A percentile compares a stretch with the other conserved stretches of the same genome.
Evolutionary conservation across 2,113 vertebrate species (phyloP).

Genomic region (Ovis canadensis): DNA sequence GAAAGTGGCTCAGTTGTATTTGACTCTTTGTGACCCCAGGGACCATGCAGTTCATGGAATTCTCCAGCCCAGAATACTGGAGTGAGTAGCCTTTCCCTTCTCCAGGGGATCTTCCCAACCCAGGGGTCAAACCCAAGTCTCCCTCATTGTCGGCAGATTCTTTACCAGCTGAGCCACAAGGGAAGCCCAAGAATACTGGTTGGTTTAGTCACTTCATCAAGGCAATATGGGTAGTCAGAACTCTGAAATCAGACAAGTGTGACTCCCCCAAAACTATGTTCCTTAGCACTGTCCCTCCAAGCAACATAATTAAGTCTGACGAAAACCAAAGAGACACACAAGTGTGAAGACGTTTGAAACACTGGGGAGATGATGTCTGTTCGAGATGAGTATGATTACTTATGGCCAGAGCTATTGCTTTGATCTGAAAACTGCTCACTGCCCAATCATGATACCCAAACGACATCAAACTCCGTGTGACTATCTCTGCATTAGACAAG

Average conservation of each 20-base stretch:
- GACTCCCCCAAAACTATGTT: neutral
- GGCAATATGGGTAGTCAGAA: neutral
- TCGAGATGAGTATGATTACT: neutral
- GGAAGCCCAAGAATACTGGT: neutral
- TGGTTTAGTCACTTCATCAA: neutral
- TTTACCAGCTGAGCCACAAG: neutral
- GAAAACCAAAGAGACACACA: neutral
- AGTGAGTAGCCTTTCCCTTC: neutral
- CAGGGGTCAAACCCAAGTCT: neutral
- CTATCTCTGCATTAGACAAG: constrained; percentile 61
- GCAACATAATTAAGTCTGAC: neutral
- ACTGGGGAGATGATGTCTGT: neutral
- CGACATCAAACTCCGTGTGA: constrained; percentile 54
- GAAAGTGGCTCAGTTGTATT: neutral
- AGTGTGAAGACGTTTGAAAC: neutral
- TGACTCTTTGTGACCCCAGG: neutral
- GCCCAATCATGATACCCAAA: constrained; percentile 26
- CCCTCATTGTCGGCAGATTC: neutral
- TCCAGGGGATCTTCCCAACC: neutral
- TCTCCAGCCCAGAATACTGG: neutral
- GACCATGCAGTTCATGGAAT: neutral
- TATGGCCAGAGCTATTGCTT: neutral
- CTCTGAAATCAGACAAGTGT: neutral
- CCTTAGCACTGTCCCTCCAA: neutral
- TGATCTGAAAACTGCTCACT: constrained; percentile 24